Evolutionary conservation across 2,113 vertebrate genomes (phyloP).

Genomic region (Vireo altiloquus): DNA sequence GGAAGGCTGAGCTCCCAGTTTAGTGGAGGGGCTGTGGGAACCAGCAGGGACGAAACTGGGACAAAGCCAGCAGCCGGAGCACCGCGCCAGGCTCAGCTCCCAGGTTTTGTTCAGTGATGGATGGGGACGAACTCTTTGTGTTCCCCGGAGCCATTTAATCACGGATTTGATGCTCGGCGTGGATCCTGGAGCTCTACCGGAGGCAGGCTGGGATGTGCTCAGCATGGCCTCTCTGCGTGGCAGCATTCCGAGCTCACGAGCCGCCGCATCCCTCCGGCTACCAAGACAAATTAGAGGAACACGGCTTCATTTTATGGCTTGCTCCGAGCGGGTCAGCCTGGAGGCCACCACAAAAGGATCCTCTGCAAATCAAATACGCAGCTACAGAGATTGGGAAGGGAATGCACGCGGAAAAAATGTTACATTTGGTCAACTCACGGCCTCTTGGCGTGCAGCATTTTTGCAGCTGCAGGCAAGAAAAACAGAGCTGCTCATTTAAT

Average conservation of each 20-base stretch:
- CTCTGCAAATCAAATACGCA: not conserved
- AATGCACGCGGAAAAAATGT: accelerated
- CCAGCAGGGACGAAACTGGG: not conserved
- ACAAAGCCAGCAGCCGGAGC: not conserved
- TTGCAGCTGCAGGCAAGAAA: not conserved
- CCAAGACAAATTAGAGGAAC: not conserved
- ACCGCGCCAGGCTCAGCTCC: not conserved
- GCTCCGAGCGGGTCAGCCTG: not conserved
- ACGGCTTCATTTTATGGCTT: not conserved
- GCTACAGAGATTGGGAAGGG: not conserved
- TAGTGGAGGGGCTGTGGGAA: not conserved
- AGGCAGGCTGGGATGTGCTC: not conserved
- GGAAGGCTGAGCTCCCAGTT: not conserved
- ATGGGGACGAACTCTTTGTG: not conserved
- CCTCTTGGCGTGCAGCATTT: accelerated
- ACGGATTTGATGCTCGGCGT: not conserved
- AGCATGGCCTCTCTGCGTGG: not conserved
- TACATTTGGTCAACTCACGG: accelerated
- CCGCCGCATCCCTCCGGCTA: accelerated
- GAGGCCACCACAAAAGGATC: not conserved
- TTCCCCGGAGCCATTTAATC: not conserved
- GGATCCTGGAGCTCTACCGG: not conserved
- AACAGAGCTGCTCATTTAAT: accelerated
- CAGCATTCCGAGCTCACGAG: not conserved
- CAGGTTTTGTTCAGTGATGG: not conserved